These are phyloP conservation scores for Spizella passerina DNA, from an alignment of 2,797 vertebrate genomes.

Conservation along the genomic window DNA sequence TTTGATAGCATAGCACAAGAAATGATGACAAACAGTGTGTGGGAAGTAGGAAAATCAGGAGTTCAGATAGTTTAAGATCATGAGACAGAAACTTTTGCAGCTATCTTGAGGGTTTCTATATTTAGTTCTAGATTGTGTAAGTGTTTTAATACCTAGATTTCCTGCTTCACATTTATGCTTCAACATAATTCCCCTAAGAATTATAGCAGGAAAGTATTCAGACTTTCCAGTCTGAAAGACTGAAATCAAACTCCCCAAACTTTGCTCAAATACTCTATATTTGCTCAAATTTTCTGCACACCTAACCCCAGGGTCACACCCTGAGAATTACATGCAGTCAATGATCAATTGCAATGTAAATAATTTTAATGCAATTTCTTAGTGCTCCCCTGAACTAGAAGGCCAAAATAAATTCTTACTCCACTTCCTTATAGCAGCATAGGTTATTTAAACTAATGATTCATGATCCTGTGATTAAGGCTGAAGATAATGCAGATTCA, in stretches of 20 bases:
- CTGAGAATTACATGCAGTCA: neutral
- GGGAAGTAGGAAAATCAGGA: slow-evolving; percentile 4
- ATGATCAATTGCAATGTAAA: neutral
- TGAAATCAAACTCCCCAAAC: neutral
- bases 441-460: neutral
- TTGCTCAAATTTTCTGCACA: neutral
- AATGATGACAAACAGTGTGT: neutral
- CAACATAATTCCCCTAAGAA: neutral
- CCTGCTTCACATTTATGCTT: neutral
- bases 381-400: neutral
- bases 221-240: neutral
- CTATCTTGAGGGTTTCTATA: neutral
- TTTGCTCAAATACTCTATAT: neutral
- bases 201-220: neutral
- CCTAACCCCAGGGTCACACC: neutral
- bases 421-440: neutral
- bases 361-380: neutral
- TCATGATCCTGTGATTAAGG: neutral
- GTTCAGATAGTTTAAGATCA: slow-evolving; percentile 1
- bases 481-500: neutral
- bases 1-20: neutral
- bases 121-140: neutral
- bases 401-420: neutral
- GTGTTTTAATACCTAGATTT: slow-evolving; percentile 6
- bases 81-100: neutral